These are phyloP conservation scores for Clarias macrocephalus DNA, from an alignment of 2,113 vertebrate species.

Conservation along the genomic window DNA sequence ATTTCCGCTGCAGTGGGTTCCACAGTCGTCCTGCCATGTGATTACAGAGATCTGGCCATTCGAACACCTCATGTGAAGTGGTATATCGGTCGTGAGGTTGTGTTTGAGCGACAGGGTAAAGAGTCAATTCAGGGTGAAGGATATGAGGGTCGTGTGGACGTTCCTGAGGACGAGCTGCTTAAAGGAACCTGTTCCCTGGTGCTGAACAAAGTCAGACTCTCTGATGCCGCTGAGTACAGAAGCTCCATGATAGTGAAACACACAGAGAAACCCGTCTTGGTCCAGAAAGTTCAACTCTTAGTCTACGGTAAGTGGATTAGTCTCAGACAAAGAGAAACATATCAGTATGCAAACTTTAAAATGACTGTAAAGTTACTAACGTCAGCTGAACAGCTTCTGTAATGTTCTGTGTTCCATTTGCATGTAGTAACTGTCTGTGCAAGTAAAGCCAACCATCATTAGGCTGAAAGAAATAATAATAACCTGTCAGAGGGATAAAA, in stretches of 20 bases:
- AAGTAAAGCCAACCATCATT: too few species aligned
- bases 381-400: too few species aligned
- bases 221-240: not conserved
- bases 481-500: too few species aligned
- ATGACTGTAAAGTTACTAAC: too few species aligned
- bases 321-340: too few species aligned
- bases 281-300: not conserved
- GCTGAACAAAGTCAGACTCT: not conserved
- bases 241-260: not conserved
- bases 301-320: not conserved
- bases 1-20: not conserved
- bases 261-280: not conserved
- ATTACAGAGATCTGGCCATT: not conserved
- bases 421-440: too few species aligned
- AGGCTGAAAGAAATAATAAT: too few species aligned
- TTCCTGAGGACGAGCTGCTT: not conserved
- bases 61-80: not conserved
- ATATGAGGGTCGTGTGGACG: not conserved
- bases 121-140: accelerated
- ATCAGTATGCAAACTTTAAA: too few species aligned
- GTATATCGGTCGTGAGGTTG: accelerated
- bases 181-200: conserved; percentile 3
- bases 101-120: not conserved
- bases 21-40: not conserved
- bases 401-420: too few species aligned